A percentile compares a stretch with the other conserved stretches of the same genome.
These are phyloP conservation scores for Bellardia bayeri DNA, from an alignment of 2,888 invertebrate genomes.

Conservation along the genomic window DNA sequence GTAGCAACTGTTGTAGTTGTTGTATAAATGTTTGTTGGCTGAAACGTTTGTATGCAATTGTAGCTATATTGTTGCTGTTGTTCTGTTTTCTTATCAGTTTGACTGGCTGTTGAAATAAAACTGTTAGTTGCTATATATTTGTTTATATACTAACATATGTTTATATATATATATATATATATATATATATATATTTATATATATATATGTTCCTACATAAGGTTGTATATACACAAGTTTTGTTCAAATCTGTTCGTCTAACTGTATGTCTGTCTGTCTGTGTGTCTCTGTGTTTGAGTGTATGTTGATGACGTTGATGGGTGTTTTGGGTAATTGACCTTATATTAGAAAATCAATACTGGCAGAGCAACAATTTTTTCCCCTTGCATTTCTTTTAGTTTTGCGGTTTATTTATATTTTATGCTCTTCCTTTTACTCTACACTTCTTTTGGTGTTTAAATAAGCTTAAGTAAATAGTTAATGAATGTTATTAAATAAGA, in stretches of 20 bases:
- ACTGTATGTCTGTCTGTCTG: slow-evolving; percentile 23
- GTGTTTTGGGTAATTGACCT: slow-evolving; percentile 73
- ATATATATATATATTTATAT: background rate
- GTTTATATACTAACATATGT: no score
- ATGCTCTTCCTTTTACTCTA: slow-evolving; percentile 5
- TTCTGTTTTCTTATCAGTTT: slow-evolving; percentile 52
- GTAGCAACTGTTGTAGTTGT: background rate
- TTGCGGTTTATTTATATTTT: slow-evolving; percentile 53
- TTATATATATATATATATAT: slow-evolving; percentile 13
- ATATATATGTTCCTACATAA: background rate
- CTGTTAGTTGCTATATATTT: slow-evolving; percentile 4
- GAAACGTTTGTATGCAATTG: slow-evolving; percentile 2
- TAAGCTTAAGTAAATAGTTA: slow-evolving; percentile 64
- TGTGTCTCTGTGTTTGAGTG: background rate
- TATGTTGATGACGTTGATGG: slow-evolving; percentile 63
- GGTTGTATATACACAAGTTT: background rate
- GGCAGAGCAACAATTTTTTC: slow-evolving; percentile 67
- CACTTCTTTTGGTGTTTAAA: slow-evolving; percentile 41
- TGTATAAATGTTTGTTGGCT: slow-evolving; percentile 45
- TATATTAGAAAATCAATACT: slow-evolving; percentile 72
- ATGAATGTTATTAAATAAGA: slow-evolving; percentile 63
- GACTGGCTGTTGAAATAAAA: slow-evolving; percentile 63
- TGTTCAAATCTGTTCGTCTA: slow-evolving; percentile 50
- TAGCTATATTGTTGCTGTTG: slow-evolving; percentile 16
- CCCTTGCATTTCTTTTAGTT: slow-evolving; percentile 34